Evolutionary conservation across 2,888 invertebrate genomes (phyloP), one percentile per base, ranked within the genome.

Genomic region (Drosophila macrothrix): DNA sequence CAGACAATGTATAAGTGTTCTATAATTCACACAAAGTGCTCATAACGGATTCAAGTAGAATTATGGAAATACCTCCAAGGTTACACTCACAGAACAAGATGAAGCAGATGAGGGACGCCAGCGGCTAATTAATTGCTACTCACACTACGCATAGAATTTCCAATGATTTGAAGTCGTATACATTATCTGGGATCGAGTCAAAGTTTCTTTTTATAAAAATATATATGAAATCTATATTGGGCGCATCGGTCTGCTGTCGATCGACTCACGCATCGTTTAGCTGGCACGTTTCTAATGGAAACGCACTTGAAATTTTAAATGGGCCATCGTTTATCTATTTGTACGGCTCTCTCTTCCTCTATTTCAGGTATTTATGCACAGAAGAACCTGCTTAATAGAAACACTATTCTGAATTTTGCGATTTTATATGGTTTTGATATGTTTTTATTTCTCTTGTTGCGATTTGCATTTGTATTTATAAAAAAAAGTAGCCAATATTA

Each of bases 251-350:
- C 85, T 87, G 87, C 63, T 78, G 73, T 73, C 50, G 83, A 87
- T 84, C 88, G 68, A 37, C 75, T 81, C 79, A 73, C 85, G 84
- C 81, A 76, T 83, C 88, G 78, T 81, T 76, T 72, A 37, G 61
- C 66, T 74, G 59, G 71, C 88, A 81, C 85, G 88, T 83, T 87
- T 70, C 76, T 59, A 75, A 70, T 79, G 64, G 50, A 78, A 84
- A 78, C 82, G 72, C 87, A 73, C 78, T 80, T 82, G 74, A 84
- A 87, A 80, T 87, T 50, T 55, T 50, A 76, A 82, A 77, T 86
- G 71, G 66, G 76, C 61, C 83, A 74, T 35, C 29, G 22, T 4
- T 37, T 3, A 25, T 41, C 58, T 31, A n/a, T 58, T 31, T 41
- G 6, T 33, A 22, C n/a, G 19, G 16, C 4, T 28, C 4, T 31